phyloP scores from a whole-genome alignment of 2,888 invertebrate species.

The Eupithecia abbreviata region DNA sequence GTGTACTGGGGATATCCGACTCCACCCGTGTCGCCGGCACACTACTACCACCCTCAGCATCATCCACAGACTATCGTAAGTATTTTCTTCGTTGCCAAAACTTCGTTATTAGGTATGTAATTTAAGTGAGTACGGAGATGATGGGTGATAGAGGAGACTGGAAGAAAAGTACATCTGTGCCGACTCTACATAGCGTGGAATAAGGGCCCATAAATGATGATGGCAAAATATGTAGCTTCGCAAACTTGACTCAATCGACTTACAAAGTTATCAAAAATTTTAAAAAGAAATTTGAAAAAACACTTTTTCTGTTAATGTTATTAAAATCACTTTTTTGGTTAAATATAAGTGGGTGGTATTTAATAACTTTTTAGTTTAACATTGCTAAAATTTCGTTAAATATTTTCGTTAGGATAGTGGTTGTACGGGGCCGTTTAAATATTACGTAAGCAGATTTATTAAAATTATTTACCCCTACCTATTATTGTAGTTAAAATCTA shows the following conservation, averaged over 20 bases:
- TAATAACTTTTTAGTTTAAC: background rate
- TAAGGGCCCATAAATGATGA: no score
- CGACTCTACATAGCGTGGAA: no score
- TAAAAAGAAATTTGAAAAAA: no score
- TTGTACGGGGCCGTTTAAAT: background rate
- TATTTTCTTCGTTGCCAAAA: background rate
- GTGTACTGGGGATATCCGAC: conserved; percentile 98
- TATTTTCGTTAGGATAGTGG: background rate
- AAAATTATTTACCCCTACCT: no score
- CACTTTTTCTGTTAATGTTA: background rate
- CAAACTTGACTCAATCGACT: background rate
- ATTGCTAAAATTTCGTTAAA: background rate
- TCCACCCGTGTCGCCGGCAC: conserved; percentile 96
- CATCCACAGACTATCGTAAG: conserved; percentile 78
- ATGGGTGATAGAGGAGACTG: no score
- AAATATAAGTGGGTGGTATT: background rate
- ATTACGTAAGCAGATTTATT: no score
- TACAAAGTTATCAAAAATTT: background rate
- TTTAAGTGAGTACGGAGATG: no score
- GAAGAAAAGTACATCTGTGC: no score
- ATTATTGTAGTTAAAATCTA: background rate
- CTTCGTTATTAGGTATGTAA: no score
- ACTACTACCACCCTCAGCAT: conserved; percentile 89
- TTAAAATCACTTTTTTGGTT: background rate
- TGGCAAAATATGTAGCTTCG: background rate